phyloP scores from a whole-genome alignment of 2,113 vertebrate genomes.

The Poeciliopsis turrubarensis region DNA sequence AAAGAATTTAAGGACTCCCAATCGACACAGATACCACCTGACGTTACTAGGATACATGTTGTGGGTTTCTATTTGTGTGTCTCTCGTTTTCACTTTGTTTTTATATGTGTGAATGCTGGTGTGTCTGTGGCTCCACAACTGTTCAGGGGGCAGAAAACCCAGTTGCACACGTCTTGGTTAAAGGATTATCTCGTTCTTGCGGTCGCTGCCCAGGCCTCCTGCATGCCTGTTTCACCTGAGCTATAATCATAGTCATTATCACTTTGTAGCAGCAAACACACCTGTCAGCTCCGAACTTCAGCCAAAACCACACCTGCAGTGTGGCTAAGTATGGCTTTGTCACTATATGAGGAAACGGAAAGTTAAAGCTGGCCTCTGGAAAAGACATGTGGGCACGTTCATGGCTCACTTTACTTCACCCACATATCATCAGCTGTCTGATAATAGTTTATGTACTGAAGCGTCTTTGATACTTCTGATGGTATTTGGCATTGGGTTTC shows the following conservation, averaged over 20 bases:
- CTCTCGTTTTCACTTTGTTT: conserved; percentile 15
- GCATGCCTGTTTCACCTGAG: conserved; percentile 48
- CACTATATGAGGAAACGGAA: conserved; percentile 43
- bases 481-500: background rate
- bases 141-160: conserved; percentile 24
- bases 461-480: background rate
- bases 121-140: conserved; percentile 24
- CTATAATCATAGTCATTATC: conserved; percentile 74
- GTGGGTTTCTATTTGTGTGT: conserved; percentile 37
- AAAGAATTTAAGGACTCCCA: too few species aligned
- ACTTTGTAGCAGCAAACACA: conserved; percentile 65
- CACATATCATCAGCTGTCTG: conserved; percentile 23
- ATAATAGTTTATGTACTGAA: conserved; percentile 18
- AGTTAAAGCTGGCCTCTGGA: conserved; percentile 45
- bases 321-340: conserved; percentile 58
- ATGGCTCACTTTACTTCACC: conserved; percentile 30
- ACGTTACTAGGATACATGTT: conserved; percentile 24
- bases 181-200: conserved; percentile 46
- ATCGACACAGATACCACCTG: background rate
- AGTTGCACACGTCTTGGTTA: conserved; percentile 51
- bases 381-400: conserved; percentile 22
- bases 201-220: conserved; percentile 31
- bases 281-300: conserved; percentile 45
- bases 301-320: conserved; percentile 74
- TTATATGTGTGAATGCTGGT: background rate